Conservation (phyloP, 2,113 vertebrate genomes). For the Spermophilus dauricus region DNA sequence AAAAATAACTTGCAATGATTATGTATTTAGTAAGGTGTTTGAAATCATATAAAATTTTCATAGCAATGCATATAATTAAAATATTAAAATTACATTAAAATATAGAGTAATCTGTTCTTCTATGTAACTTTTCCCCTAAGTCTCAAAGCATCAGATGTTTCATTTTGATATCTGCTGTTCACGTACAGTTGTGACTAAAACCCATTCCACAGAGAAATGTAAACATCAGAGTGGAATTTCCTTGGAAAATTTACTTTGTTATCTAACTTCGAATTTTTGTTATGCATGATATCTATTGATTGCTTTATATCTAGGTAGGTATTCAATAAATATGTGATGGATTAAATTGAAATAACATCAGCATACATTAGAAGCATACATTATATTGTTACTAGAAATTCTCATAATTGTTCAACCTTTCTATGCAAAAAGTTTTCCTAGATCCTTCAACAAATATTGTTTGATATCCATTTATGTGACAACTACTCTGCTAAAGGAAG, state of each 20-base stretch:
- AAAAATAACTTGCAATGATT: slow-evolving; percentile 28
- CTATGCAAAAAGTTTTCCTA: background rate
- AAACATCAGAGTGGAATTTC: background rate
- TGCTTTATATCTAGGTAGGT: background rate
- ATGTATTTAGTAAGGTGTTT: background rate
- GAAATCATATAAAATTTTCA: background rate
- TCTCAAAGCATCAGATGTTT: background rate
- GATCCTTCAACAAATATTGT: background rate
- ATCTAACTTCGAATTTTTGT: slow-evolving; percentile 38
- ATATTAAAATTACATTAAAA: background rate
- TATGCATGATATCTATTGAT: background rate
- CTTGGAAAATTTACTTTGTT: background rate
- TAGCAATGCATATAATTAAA: background rate
- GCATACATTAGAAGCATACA: background rate
- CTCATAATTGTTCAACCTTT: slow-evolving; percentile 6
- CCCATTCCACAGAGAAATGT: background rate
- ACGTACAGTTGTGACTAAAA: slow-evolving; percentile 15
- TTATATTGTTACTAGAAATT: background rate
- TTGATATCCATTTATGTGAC: background rate
- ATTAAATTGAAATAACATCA: slow-evolving; percentile 23
- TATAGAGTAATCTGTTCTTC: background rate
- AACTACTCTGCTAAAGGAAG: background rate
- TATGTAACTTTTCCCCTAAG: background rate
- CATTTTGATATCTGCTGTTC: background rate
- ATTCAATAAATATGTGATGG: background rate